Conservation (phyloP, 1,140 invertebrate genomes). For the Cyclina sinensis region DNA sequence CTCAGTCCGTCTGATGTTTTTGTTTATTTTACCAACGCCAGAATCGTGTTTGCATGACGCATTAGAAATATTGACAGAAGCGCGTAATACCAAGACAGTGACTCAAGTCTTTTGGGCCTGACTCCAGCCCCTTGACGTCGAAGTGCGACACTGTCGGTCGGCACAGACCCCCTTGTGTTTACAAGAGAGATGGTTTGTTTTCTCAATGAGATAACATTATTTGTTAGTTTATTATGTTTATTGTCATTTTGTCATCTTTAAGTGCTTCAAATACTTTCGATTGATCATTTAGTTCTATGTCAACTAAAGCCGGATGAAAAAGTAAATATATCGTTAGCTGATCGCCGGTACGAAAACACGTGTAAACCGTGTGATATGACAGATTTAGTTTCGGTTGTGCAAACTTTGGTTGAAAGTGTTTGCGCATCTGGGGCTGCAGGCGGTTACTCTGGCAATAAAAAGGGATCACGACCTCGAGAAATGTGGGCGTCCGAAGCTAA, state of each 20-base stretch:
- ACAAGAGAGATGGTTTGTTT: not conserved
- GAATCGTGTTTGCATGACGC: not conserved
- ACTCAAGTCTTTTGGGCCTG: not conserved
- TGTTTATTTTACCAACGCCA: not conserved
- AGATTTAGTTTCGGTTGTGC: not conserved
- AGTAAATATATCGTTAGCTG: slow-evolving; percentile 6
- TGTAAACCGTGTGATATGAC: not conserved
- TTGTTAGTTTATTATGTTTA: slow-evolving; percentile 14
- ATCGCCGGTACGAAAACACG: slow-evolving; percentile 17
- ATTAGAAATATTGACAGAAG: not conserved
- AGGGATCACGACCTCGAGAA: not conserved
- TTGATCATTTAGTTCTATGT: slow-evolving; percentile 18
- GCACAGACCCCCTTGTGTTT: not conserved
- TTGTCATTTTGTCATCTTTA: slow-evolving; percentile 6
- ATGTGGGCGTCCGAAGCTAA: not conserved
- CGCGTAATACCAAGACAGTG: not conserved
- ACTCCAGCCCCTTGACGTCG: not conserved
- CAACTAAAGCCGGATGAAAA: slow-evolving; percentile 14
- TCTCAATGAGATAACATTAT: slow-evolving; percentile 22
- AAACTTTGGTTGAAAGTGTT: not conserved
- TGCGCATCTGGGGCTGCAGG: slow-evolving; percentile 7
- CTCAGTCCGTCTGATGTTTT: too few species aligned
- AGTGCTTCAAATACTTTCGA: slow-evolving; percentile 18
- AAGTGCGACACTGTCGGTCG: not conserved
- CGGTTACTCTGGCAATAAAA: slow-evolving; percentile 19